phyloP scores from a whole-genome alignment of 2,113 vertebrate genomes.

The Psephotus haematonotus region DNA sequence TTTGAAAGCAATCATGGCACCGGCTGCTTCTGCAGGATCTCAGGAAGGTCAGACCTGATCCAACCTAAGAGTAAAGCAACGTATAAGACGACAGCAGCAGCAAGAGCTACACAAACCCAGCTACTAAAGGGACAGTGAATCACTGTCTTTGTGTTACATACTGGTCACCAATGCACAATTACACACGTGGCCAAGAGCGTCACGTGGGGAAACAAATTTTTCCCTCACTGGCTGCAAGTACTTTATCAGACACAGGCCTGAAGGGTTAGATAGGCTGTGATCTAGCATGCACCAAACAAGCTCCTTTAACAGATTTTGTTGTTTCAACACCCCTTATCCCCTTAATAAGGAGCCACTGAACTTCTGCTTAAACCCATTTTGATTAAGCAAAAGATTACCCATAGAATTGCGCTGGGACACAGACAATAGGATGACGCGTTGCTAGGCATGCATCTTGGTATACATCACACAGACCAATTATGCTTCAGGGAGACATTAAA shows the following conservation, averaged over 20 bases:
- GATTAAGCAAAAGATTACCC: conserved; percentile 5
- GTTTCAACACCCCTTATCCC: neutral
- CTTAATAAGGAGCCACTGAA: neutral
- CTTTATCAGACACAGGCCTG: neutral
- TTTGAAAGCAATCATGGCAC: neutral
- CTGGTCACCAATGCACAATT: neutral
- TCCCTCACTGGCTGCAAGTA: neutral
- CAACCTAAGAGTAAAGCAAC: neutral
- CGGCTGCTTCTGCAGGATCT: neutral
- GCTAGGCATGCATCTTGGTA: neutral
- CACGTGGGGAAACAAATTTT: neutral
- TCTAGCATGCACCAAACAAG: neutral
- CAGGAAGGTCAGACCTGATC: neutral
- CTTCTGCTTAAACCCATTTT: neutral
- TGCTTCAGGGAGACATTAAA: conserved; percentile 50
- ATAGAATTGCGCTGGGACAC: fast-evolving
- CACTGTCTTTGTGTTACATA: neutral
- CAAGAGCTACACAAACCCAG: neutral
- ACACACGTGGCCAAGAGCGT: neutral
- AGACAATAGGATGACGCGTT: neutral
- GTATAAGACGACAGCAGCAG: neutral
- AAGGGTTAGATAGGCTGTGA: neutral
- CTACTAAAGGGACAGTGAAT: neutral
- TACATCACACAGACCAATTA: neutral
- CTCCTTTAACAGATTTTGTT: neutral